Evolutionary conservation across 2,797 vertebrate species (phyloP).

Genomic region (Hypotaenidia okinawae): DNA sequence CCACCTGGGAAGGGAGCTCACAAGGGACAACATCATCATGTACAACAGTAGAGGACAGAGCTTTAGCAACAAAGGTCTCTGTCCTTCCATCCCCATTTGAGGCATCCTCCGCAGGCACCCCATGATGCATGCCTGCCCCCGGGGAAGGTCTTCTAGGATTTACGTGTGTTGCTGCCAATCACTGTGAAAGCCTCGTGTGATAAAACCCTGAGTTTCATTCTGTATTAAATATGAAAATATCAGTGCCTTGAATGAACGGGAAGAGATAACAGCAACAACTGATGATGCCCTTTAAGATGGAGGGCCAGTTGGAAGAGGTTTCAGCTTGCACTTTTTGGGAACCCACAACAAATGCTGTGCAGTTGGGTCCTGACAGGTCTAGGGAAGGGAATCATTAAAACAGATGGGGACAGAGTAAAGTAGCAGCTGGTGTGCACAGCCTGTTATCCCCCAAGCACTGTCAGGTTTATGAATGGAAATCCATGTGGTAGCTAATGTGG

Average conservation of each 20-base stretch:
- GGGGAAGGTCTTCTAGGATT: not conserved
- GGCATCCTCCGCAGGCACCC: not conserved
- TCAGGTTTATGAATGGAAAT: not conserved
- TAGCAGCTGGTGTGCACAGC: not conserved
- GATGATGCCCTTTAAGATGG: not conserved
- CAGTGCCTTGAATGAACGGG: not conserved
- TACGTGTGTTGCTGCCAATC: not conserved
- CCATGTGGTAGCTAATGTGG: not conserved
- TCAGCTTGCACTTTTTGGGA: not conserved
- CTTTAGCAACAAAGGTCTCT: not conserved
- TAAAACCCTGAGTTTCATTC: not conserved
- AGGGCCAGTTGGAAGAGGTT: not conserved
- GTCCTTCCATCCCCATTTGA: not conserved
- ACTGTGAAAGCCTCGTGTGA: not conserved
- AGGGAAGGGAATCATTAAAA: not conserved
- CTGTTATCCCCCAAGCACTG: not conserved
- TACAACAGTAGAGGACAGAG: not conserved
- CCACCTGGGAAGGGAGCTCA: rapidly evolving
- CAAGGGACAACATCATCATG: too few species aligned
- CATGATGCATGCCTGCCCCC: rapidly evolving
- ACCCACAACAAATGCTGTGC: not conserved
- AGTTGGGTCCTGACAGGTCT: not conserved
- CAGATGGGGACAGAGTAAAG: not conserved
- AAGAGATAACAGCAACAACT: not conserved
- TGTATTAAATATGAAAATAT: not conserved